phyloP scores from a whole-genome alignment of 2,113 vertebrate genomes.

The Sinocyclocheilus grahami region DNA sequence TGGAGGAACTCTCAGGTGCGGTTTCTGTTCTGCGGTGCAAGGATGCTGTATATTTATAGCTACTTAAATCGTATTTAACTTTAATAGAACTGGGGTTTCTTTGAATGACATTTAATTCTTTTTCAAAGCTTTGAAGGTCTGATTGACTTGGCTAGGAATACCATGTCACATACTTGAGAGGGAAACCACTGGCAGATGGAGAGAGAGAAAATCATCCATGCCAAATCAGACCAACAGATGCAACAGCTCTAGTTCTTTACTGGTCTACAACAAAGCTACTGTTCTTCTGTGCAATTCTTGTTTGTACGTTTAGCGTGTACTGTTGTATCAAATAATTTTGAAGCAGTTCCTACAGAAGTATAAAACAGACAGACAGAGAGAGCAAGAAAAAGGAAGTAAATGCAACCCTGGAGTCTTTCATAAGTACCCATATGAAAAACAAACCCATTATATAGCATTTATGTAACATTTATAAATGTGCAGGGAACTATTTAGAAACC shows the following conservation, averaged over 20 bases:
- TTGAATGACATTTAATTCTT: neutral
- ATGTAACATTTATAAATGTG: constrained; percentile 1
- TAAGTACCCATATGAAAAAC: neutral
- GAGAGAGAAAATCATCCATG: constrained; percentile 5
- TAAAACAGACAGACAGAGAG: neutral
- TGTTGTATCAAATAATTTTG: constrained; percentile 44
- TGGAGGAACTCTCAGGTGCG: constrained; percentile 29
- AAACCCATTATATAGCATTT: neutral
- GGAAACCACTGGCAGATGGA: constrained; percentile 21
- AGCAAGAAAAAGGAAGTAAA: constrained; percentile 13
- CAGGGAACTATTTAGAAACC: neutral
- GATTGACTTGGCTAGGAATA: constrained; percentile 1
- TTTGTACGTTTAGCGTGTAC: constrained; percentile 12
- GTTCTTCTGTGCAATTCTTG: neutral
- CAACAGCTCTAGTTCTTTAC: neutral
- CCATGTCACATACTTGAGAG: constrained; percentile 24
- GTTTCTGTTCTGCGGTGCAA: constrained; percentile 21
- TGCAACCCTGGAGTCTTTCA: constrained; percentile 16
- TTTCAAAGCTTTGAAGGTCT: constrained; percentile 2
- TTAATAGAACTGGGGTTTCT: constrained; percentile 2
- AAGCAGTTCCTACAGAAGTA: constrained; percentile 22
- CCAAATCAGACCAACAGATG: constrained; percentile 5
- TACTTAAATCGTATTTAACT: neutral
- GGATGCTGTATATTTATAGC: constrained; percentile 30
- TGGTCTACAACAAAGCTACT: neutral